phyloP scores from a whole-genome alignment of 2,113 vertebrate genomes.

The Dermatemys mawii region DNA sequence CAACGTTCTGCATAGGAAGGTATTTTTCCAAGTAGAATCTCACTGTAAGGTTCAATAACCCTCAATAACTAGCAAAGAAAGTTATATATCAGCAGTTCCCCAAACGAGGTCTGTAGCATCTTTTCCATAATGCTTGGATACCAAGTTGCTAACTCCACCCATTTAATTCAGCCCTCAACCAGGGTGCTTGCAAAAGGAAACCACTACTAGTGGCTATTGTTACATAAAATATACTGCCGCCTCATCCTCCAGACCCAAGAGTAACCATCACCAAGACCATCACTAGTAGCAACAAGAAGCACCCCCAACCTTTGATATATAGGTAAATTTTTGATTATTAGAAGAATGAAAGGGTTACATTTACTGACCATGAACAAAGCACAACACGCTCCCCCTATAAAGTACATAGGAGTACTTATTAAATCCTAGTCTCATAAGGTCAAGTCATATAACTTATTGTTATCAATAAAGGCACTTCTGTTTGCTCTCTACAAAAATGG shows the following conservation, averaged over 20 bases:
- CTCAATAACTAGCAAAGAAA: not conserved
- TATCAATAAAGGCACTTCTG: not conserved
- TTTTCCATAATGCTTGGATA: not conserved
- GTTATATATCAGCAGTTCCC: not conserved
- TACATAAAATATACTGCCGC: not conserved
- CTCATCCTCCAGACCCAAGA: not conserved
- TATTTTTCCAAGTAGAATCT: not conserved
- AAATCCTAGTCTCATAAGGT: not conserved
- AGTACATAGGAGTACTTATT: not conserved
- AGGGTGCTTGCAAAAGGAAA: accelerated
- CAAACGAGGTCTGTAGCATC: not conserved
- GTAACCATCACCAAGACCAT: not conserved
- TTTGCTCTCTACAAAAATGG: not conserved
- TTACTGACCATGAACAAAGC: not conserved
- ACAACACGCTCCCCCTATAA: not conserved
- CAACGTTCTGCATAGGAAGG: not conserved
- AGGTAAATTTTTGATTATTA: not conserved
- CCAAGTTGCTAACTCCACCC: not conserved
- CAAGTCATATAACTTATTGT: not conserved
- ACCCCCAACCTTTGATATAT: not conserved
- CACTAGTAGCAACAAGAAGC: not conserved
- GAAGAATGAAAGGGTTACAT: not conserved
- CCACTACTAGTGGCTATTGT: accelerated
- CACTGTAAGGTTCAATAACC: not conserved
- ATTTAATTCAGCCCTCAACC: not conserved